Evolutionary conservation across 2,113 vertebrate genomes (phyloP), one percentile per base, ranked within the genome.

Genomic region (Castor canadensis): DNA sequence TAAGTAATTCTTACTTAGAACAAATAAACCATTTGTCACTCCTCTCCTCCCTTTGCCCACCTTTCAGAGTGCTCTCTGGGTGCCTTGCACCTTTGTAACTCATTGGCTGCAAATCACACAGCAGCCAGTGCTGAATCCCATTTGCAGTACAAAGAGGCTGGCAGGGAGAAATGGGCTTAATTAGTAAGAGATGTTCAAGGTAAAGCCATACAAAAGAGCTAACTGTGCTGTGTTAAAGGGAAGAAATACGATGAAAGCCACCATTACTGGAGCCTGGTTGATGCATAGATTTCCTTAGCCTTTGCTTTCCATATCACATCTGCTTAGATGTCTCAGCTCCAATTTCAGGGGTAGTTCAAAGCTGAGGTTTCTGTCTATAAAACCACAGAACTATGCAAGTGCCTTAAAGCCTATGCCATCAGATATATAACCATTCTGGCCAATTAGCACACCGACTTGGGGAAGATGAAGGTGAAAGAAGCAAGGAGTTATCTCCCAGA

Each of bases 131-230:
- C 95, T 87, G 97, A 96, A 93, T 95, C 87, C 95, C 79, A 81
- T 97, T 98, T 98, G 94, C 92, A 94, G 87, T 96, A 96, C 67
- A 95, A 95, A 97, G 92, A 77, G 32, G 95, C 76, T 95, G 96
- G 82, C 90, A 80, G 93, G 79, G 69, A 96, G 86, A 90, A 98
- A 96, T 19, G 17, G 73, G 60, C 87, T 98, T 98, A 98, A 97
- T 98, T 98, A 98, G 97, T 82, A 85, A 88, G 96, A 97, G 75
- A 92, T 89, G 88, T 94, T 96, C 76, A 95, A 97, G 82, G 97
- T 95, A 97, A 97, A 97, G 24, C 62, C 94, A 96, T 96, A 95
- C 75, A 97, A 95, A 97, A 91, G 71, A 60, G 75, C 87, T 92
- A 88, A 80, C 91, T 93, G 95, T 67, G 72, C 91, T 93, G 13